Base-by-base conservation (phyloP, 2,113 vertebrate species). In the Nettapus auritus region DNA sequence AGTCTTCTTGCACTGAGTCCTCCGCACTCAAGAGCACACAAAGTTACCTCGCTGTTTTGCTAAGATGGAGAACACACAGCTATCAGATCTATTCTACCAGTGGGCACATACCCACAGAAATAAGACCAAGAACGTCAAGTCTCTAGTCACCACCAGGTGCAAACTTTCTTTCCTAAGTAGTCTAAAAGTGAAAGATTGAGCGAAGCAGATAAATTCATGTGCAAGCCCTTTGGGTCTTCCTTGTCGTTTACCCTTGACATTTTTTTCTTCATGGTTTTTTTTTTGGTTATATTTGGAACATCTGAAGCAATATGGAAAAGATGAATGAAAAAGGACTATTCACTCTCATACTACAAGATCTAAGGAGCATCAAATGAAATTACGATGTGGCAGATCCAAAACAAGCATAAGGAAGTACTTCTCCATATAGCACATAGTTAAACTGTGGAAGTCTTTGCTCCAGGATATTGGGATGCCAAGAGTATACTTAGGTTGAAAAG, bases 321-420 rank as follows among this genome's bases (percentile, higher is more conserved):
- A 93, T 60, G 21, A 95, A 91, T 56, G 71, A 73, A 88, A 91
- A 95, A 94, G 80, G 83, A 97, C 95, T 94, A 96, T 78, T 92
- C 83, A 59, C 82, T 82, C 93, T 75, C 83, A 82, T 90, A 92
- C 85, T 92, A 91, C 83, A 77, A 96, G 94, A 89, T 94, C 94
- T 97, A 95, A 97, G 83, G 38, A 95, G 82, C 90, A 97, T 81
- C 88, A 97, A 95, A 97, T 94, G 90, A 95, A 97, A 95, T 94
- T 94, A 96, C n/a, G 95, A 97, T 89, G 96, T 95, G 95, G 64
- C 73, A 96, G 94, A 92, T 71, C 76, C 90, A 88, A 95, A 97
- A 96, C 90, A 97, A 94, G 83, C 96, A 97, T 96, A 97, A 96
- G 96, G 95, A 96, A 97, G 18, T 93, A 97, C 94, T 97, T 97